phyloP scores from a whole-genome alignment of 2,113 vertebrate genomes.

The Cyprinodon tularosa region DNA sequence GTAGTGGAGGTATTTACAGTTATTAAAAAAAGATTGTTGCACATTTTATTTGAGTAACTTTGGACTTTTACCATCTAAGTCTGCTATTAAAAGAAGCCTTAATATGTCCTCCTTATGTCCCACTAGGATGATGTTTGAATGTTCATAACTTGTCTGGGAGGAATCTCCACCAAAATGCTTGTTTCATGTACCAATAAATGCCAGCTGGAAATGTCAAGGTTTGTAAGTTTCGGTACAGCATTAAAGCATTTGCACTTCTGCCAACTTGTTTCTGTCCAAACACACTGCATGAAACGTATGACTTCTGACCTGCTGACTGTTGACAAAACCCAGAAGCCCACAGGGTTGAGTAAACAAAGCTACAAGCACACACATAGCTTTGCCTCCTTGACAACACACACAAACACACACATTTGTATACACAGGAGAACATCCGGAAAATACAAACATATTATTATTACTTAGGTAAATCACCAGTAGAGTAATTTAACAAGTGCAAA shows the following conservation, averaged over 20 bases:
- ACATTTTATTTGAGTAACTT: no score
- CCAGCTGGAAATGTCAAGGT: not conserved
- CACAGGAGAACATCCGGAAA: not conserved
- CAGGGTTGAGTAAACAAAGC: constrained; percentile 52
- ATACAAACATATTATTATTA: constrained; percentile 22
- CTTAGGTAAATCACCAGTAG: not conserved
- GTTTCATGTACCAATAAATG: not conserved
- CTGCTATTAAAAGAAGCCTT: not conserved
- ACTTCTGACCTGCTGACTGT: constrained; percentile 49
- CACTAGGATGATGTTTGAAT: not conserved
- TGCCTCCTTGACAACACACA: constrained; percentile 52
- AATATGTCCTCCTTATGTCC: not conserved
- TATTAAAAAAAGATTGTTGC: no score
- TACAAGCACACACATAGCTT: constrained; percentile 29
- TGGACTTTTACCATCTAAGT: not conserved
- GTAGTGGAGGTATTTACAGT: no score
- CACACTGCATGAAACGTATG: constrained; percentile 10
- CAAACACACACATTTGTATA: not conserved
- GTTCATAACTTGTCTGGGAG: constrained; percentile 11
- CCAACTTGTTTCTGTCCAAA: not conserved
- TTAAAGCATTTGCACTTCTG: not conserved
- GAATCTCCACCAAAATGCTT: not conserved
- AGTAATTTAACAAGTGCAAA: no score
- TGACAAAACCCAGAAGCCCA: constrained; percentile 51
- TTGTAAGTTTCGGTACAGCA: not conserved